A percentile compares a stretch with the other conserved stretches of the same genome.
These are phyloP conservation scores for Sebastes paucispinis DNA, from an alignment of 2,797 vertebrate genomes.

Conservation along the genomic window DNA sequence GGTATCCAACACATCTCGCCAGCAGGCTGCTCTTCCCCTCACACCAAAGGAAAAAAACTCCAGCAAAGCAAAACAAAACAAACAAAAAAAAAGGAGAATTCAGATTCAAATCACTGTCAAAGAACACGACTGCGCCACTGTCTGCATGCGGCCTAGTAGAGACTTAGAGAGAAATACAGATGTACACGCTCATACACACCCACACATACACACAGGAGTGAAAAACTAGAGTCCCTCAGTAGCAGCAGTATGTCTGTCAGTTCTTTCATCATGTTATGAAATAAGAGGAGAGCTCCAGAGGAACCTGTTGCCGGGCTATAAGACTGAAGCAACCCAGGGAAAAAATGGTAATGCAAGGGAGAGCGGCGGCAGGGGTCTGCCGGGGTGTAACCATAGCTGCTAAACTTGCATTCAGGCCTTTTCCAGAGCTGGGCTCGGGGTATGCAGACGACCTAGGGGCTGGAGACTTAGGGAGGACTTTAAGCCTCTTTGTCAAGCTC, in stretches of 20 bases:
- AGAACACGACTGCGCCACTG: not conserved
- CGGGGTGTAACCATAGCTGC: slow-evolving; percentile 82
- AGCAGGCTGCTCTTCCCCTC: slow-evolving; percentile 48
- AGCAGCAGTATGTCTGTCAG: slow-evolving; percentile 68
- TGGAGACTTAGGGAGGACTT: slow-evolving; percentile 81
- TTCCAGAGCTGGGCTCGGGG: slow-evolving; percentile 70
- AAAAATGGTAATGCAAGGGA: slow-evolving; percentile 77
- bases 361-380: slow-evolving; percentile 69
- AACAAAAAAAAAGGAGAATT: slow-evolving; percentile 47
- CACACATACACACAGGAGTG: slow-evolving; percentile 25
- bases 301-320: slow-evolving; percentile 80
- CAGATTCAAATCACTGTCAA: slow-evolving; percentile 65
- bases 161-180: slow-evolving; percentile 26
- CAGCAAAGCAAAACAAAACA: slow-evolving; percentile 74
- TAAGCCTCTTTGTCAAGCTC: slow-evolving; percentile 82
- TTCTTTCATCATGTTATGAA: slow-evolving; percentile 75
- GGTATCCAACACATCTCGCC: slow-evolving; percentile 78
- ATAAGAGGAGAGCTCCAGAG: slow-evolving; percentile 71
- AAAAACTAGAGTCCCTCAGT: slow-evolving; percentile 41
- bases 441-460: slow-evolving; percentile 77
- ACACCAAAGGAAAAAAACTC: slow-evolving; percentile 57
- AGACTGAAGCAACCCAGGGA: slow-evolving; percentile 70
- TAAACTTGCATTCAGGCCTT: slow-evolving; percentile 80
- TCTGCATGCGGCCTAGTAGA: not conserved
- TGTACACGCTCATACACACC: slow-evolving; percentile 4